Conservation (phyloP, 2,888 invertebrate genomes). For the Helleia helle region DNA sequence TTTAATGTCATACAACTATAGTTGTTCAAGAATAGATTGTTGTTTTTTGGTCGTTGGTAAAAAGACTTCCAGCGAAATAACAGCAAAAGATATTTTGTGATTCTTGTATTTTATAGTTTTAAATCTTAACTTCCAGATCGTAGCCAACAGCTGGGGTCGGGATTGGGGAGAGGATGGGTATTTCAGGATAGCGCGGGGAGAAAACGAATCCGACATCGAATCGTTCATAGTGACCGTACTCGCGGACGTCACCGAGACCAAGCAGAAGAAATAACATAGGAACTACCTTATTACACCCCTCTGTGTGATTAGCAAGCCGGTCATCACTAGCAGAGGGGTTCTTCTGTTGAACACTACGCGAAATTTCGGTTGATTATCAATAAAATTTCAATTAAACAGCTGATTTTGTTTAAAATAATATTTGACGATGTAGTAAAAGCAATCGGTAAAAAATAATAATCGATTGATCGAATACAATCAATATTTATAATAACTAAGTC, state of each 20-base stretch:
- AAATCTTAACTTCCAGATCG: conserved; percentile 75
- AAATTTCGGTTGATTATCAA: conserved; percentile 36
- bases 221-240: conserved; percentile 89
- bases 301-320: conserved; percentile 39
- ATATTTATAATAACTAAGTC: too few species aligned
- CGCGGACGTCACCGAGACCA: conserved; percentile 73
- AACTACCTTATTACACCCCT: conserved; percentile 41
- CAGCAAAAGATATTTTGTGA: too few species aligned
- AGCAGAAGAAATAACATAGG: conserved; percentile 49
- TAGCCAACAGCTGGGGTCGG: conserved; percentile 94
- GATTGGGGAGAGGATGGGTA: conserved; percentile 94
- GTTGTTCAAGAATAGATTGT: too few species aligned
- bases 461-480: too few species aligned
- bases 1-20: too few species aligned
- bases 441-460: too few species aligned
- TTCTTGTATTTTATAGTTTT: too few species aligned
- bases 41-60: too few species aligned
- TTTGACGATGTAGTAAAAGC: too few species aligned
- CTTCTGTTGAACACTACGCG: conserved; percentile 45
- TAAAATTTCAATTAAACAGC: too few species aligned
- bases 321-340: conserved; percentile 38
- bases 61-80: too few species aligned
- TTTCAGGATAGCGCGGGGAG: conserved; percentile 89
- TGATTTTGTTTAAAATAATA: too few species aligned
- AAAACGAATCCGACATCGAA: conserved; percentile 92